phyloP scores from a whole-genome alignment of 2,113 vertebrate genomes.

The Pangasianodon gigas region DNA sequence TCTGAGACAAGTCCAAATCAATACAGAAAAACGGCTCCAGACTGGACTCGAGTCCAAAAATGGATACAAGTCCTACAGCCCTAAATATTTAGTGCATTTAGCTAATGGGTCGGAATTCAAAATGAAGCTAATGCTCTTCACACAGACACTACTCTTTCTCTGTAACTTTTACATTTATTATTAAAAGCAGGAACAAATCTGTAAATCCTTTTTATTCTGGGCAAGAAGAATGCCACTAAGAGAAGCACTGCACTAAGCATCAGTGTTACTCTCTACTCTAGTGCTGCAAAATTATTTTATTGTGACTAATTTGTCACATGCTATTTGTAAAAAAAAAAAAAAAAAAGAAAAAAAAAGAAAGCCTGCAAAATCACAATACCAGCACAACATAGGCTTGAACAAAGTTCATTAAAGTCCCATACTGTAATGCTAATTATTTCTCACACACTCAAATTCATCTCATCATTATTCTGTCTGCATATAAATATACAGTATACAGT shows the following conservation, averaged over 20 bases:
- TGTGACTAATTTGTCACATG: constrained; percentile 7
- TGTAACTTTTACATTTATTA: background rate
- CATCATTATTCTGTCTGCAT: background rate
- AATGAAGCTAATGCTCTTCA: background rate
- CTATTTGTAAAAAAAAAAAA: background rate
- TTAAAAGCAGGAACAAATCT: background rate
- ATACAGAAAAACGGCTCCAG: background rate
- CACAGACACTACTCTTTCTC: background rate
- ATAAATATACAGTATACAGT: background rate
- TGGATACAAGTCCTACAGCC: background rate
- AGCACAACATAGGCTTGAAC: background rate
- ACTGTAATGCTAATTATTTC: too few relatives aligned
- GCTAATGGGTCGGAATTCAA: background rate
- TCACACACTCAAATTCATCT: background rate
- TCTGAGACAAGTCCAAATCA: background rate
- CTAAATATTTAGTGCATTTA: background rate
- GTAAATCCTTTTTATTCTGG: background rate
- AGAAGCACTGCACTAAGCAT: background rate
- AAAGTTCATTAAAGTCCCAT: background rate
- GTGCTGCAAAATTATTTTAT: constrained; percentile 33
- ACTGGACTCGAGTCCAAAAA: background rate
- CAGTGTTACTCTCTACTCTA: constrained; percentile 19
- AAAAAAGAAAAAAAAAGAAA: too few relatives aligned
- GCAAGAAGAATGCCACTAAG: background rate
- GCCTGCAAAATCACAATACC: background rate